Base-by-base conservation (phyloP, 1,140 invertebrate species). In the Nylanderia fulva region DNA sequence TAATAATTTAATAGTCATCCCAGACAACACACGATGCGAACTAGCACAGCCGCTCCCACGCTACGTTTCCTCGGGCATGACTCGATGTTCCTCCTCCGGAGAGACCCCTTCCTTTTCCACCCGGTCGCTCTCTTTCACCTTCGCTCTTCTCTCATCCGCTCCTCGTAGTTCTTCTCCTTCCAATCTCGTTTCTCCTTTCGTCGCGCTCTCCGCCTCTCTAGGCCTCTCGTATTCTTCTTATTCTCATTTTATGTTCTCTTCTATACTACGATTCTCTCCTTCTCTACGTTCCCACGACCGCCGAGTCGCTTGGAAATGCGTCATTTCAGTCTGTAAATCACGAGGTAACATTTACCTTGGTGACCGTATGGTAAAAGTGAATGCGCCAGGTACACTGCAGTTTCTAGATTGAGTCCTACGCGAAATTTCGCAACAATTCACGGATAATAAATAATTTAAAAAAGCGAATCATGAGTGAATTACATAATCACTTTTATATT, bases 11-110 rank as follows among this genome's bases (percentile, higher is more conserved):
- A 91, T 90, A 90, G 90, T 88, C 86, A 91, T 90, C 79, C 79
- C 86, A 91, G 87, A 92, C 88, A 18, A 45, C 45, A 79, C 88
- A 18, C 13, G 88, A 90, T 83, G 85, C 79, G 66, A 85, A 87
- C 85, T 86, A 86, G 85, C 89, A 88, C 87, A 90, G 89, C 88
- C 93, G 93, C 93, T 94, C 93, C 93, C 93, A 94, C 93, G 93
- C 92, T 93, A 89, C 91, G 91, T 93, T 93, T 92, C 92, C 92
- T 92, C 93, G 92, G 91, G 92, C 93, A 88, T 92, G 92, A 93
- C 91, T 92, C 89, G 89, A 79, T 76, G n/a, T n/a, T n/a, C n/a
- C n/a, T 69, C 58, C 58, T 64, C 21, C 58, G 36, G 60, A 6
- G 5, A 69, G 52, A 42, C 64, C 64, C 71, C 68, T n/a, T n/a